Conservation (phyloP, 1,140 invertebrate genomes). For the Akabosia matsudoensis region DNA sequence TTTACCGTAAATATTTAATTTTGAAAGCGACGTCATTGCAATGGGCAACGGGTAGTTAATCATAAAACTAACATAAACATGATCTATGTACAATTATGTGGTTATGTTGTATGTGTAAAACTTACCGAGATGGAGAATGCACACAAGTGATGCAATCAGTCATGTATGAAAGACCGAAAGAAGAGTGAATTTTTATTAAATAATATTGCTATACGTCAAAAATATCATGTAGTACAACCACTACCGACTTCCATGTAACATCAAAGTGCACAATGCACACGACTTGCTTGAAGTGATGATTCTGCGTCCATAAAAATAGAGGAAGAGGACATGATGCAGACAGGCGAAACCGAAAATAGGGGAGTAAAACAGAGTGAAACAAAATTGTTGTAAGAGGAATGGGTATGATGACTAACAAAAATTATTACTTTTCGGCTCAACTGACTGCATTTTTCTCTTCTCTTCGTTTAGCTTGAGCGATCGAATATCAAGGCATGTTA, state of each 20-base stretch:
- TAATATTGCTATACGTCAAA: too few species aligned
- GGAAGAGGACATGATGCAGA: background rate
- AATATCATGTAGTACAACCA: too few species aligned
- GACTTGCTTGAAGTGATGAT: background rate
- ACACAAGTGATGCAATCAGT: too few species aligned
- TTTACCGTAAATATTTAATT: too few species aligned
- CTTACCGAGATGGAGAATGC: too few species aligned
- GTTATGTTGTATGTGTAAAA: too few species aligned
- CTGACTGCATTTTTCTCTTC: conserved; percentile 10
- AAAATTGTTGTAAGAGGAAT: conserved; percentile 11
- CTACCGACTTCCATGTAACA: background rate
- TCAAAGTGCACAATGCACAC: background rate
- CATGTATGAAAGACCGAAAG: too few species aligned
- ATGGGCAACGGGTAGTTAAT: too few species aligned
- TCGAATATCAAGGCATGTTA: background rate
- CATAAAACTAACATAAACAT: too few species aligned
- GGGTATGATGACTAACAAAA: conserved; percentile 34
- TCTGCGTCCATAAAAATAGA: background rate
- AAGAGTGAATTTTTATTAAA: too few species aligned
- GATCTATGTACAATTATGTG: too few species aligned
- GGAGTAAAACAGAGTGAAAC: background rate
- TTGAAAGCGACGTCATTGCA: too few species aligned
- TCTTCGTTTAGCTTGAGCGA: conserved; percentile 17
- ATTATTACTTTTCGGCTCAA: conserved; percentile 32
- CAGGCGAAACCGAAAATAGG: conserved; percentile 8